Evolutionary conservation across 2,888 invertebrate species (phyloP).

Genomic region (Cryptocephalus moraei): DNA sequence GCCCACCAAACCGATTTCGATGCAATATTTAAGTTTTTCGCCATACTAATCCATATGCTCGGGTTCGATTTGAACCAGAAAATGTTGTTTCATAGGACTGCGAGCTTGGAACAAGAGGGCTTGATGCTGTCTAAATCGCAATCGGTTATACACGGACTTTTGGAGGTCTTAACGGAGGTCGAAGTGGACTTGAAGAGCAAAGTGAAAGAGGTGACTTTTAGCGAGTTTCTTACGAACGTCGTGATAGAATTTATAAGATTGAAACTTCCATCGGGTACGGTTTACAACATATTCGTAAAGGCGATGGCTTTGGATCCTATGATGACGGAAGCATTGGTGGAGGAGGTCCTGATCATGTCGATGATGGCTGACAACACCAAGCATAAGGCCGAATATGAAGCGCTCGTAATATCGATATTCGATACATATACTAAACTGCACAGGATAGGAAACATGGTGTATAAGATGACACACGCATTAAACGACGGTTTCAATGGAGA

Average conservation of each 20-base stretch:
- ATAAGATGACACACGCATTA: constrained; percentile 27
- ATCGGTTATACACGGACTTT: constrained; percentile 17
- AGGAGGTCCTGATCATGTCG: constrained; percentile 23
- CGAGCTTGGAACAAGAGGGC: constrained; percentile 8
- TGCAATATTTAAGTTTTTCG: constrained; percentile 22
- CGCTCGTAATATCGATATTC: constrained; percentile 25
- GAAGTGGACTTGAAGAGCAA: constrained; percentile 16
- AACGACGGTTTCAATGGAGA: constrained; percentile 16
- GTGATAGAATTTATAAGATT: constrained; percentile 21
- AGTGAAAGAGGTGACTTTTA: constrained; percentile 22
- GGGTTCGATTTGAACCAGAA: constrained; percentile 24
- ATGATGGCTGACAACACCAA: constrained; percentile 21
- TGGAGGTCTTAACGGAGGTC: constrained; percentile 16
- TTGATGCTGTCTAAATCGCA: constrained; percentile 17
- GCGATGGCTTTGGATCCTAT: constrained; percentile 30
- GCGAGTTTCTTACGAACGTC: constrained; percentile 25
- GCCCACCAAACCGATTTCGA: constrained; percentile 18
- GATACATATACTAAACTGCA: constrained; percentile 32
- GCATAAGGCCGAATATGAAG: constrained; percentile 20
- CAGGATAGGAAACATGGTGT: constrained; percentile 30
- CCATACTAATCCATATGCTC: constrained; percentile 21
- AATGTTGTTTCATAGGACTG: constrained; percentile 15
- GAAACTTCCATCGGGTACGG: constrained; percentile 18
- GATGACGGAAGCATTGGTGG: constrained; percentile 25
- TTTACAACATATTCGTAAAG: constrained; percentile 25